Evolutionary conservation across 2,113 vertebrate species (phyloP).

Genomic region (Sapayoa aenigma): DNA sequence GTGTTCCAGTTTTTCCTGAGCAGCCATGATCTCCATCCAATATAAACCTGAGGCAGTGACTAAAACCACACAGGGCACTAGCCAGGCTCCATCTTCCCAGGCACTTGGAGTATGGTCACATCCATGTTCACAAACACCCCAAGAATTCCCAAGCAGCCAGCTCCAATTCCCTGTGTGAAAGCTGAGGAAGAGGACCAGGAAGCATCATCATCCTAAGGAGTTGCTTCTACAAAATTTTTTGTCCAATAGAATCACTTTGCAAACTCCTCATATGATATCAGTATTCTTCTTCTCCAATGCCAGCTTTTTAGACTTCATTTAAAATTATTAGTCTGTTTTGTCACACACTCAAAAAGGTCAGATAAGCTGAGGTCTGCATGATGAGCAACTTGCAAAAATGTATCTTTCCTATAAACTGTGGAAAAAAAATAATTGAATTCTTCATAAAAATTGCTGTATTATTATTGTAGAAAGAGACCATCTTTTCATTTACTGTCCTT

Average conservation of each 20-base stretch:
- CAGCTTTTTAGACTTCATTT: not conserved
- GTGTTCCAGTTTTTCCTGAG: not conserved
- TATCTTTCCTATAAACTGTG: not conserved
- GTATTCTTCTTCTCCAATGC: not conserved
- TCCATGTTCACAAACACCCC: not conserved
- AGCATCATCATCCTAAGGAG: not conserved
- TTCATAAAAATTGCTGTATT: conserved; percentile 10
- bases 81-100: not conserved
- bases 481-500: conserved; percentile 15
- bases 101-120: fast-evolving
- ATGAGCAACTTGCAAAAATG: not conserved
- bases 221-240: not conserved
- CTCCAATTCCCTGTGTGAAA: not conserved
- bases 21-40: not conserved
- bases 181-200: not conserved
- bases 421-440: not conserved
- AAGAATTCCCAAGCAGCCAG: not conserved
- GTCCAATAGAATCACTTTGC: not conserved
- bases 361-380: not conserved
- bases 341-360: not conserved
- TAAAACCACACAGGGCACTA: not conserved
- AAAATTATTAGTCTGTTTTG: not conserved
- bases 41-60: not conserved
- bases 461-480: not conserved
- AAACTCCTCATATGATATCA: not conserved